phyloP scores from a whole-genome alignment of 2,113 vertebrate genomes.

The Pampusana beccarii region DNA sequence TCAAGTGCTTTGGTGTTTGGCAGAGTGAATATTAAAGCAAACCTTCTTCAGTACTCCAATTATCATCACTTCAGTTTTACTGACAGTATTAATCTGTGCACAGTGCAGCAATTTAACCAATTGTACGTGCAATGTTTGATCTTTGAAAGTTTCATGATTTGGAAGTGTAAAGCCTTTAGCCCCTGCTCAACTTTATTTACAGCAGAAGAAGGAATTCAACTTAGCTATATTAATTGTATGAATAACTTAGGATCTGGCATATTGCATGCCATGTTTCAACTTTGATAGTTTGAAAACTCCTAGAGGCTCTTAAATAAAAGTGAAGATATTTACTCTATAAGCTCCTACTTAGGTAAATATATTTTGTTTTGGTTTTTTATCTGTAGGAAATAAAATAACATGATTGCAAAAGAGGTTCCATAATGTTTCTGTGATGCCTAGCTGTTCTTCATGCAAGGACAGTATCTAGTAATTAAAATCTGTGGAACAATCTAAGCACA shows the following conservation, averaged over 20 bases:
- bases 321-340: neutral
- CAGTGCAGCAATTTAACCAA: slow-evolving; percentile 19
- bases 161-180: neutral
- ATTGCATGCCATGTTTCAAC: neutral
- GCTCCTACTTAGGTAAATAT: neutral
- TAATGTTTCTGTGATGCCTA: neutral
- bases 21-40: neutral
- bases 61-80: neutral
- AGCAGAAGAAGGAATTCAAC: neutral
- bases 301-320: neutral
- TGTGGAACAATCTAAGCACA: neutral
- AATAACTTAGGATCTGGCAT: neutral
- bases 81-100: slow-evolving; percentile 15
- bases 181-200: neutral
- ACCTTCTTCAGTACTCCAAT: neutral
- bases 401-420: neutral
- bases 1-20: neutral
- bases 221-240: neutral
- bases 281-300: neutral
- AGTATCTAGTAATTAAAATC: neutral
- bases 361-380: neutral
- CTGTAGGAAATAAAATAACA: neutral
- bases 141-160: slow-evolving; percentile 20
- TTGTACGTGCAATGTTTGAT: neutral
- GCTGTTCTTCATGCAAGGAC: neutral